Evolutionary conservation across 2,888 invertebrate species (phyloP).

Genomic region (Pseudococcus viburni): DNA sequence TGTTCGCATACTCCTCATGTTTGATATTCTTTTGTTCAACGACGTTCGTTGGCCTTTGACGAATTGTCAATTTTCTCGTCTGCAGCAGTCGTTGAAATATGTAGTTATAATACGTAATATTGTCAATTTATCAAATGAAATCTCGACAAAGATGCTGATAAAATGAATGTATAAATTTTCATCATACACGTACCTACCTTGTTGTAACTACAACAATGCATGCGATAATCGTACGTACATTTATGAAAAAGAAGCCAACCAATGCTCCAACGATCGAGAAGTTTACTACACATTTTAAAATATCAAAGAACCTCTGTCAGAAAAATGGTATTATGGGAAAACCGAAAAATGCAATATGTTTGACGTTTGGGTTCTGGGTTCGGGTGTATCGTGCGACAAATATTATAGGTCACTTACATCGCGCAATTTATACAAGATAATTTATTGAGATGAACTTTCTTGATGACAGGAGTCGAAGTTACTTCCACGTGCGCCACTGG

Average conservation of each 20-base stretch:
- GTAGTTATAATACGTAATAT: neutral
- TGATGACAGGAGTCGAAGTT: neutral
- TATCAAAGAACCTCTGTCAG: neutral
- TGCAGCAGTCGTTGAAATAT: neutral
- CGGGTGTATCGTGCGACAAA: too few relatives aligned
- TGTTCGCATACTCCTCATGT: neutral
- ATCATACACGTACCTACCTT: neutral
- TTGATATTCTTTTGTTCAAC: neutral
- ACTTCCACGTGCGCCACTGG: neutral
- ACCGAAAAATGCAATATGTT: neutral
- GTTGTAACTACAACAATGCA: too few relatives aligned
- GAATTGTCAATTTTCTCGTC: neutral
- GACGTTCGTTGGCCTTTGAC: neutral
- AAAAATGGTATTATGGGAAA: neutral
- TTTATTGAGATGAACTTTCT: neutral
- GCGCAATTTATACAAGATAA: neutral
- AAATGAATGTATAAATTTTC: neutral
- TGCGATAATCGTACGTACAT: neutral
- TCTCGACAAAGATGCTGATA: neutral
- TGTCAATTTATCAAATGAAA: neutral
- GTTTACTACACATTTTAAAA: neutral
- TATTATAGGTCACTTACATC: neutral
- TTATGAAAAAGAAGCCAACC: neutral
- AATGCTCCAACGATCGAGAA: neutral
- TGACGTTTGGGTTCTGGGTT: neutral